A percentile compares a stretch with the other conserved stretches of the same genome.
Conservation (phyloP, 2,797 vertebrate genomes). For the Urosaurus nigricauda region DNA sequence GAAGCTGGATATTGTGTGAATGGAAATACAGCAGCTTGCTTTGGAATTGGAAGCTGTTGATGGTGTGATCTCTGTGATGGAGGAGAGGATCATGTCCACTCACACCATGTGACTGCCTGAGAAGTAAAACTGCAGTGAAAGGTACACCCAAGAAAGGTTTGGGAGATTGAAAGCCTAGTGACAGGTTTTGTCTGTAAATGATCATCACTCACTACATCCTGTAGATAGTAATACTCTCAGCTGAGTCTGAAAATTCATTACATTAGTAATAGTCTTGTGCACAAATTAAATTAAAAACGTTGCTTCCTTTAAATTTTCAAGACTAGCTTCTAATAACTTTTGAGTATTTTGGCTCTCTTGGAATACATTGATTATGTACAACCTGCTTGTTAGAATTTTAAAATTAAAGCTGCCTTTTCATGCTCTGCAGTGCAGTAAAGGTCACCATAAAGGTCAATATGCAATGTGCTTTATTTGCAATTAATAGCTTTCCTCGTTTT, state of each 20-base stretch:
- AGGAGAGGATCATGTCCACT: no score
- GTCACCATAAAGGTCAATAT: conserved; percentile 44
- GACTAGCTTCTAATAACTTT: conserved; percentile 13
- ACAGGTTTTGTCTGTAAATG: not conserved
- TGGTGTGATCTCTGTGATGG: no score
- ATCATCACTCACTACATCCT: not conserved
- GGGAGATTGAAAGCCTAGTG: no score
- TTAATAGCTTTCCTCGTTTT: conserved; percentile 43
- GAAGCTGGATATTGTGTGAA: no score
- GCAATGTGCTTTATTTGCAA: conserved; percentile 54
- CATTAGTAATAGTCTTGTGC: not conserved
- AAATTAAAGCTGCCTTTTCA: conserved; percentile 65
- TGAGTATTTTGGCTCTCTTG: conserved; percentile 28
- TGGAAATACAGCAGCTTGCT: no score
- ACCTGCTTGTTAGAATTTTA: conserved; percentile 55
- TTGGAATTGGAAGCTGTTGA: no score
- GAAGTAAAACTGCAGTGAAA: no score
- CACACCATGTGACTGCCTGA: no score
- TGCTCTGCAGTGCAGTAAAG: conserved; percentile 53
- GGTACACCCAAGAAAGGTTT: no score
- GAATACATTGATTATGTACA: conserved; percentile 33
- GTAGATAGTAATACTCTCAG: not conserved
- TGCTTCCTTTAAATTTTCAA: not conserved
- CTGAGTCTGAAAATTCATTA: not conserved
- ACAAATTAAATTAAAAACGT: not conserved